These are phyloP conservation scores for Drepanosiphum platanoidis DNA, from an alignment of 2,888 invertebrate species.

Conservation along the genomic window DNA sequence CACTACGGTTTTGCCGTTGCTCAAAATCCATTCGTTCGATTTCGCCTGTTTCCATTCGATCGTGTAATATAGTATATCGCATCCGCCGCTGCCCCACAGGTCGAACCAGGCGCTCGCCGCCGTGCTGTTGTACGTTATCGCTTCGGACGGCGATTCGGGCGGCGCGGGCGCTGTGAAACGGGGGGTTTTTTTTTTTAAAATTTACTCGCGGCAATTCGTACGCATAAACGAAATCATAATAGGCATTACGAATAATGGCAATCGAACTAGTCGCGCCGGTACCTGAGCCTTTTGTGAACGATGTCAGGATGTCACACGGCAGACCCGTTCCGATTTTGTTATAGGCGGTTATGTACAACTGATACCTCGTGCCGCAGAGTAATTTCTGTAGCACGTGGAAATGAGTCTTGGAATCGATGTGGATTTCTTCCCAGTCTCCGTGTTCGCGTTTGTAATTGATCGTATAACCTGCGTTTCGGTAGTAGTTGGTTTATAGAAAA, in stretches of 20 bases:
- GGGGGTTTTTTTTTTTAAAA: too few relatives aligned
- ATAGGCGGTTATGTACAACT: conserved; percentile 88
- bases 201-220: too few relatives aligned
- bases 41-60: conserved; percentile 79
- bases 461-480: conserved; percentile 75
- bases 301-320: conserved; percentile 87
- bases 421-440: conserved; percentile 91
- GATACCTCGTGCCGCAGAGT: conserved; percentile 89
- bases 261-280: too few relatives aligned
- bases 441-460: conserved; percentile 90
- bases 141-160: conserved; percentile 82
- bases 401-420: conserved; percentile 83
- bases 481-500: background rate
- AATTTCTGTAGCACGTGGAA: conserved; percentile 80
- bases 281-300: conserved; percentile 78
- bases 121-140: conserved; percentile 85
- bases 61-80: conserved; percentile 85
- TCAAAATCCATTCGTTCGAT: conserved; percentile 73
- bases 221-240: too few relatives aligned
- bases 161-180: conserved; percentile 77
- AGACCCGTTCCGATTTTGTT: conserved; percentile 89
- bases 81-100: conserved; percentile 89
- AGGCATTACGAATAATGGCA: too few relatives aligned
- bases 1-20: conserved; percentile 78
- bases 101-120: conserved; percentile 87